Evolutionary conservation across 2,888 invertebrate genomes (phyloP).

Genomic region (Stenolophus ochropezus): DNA sequence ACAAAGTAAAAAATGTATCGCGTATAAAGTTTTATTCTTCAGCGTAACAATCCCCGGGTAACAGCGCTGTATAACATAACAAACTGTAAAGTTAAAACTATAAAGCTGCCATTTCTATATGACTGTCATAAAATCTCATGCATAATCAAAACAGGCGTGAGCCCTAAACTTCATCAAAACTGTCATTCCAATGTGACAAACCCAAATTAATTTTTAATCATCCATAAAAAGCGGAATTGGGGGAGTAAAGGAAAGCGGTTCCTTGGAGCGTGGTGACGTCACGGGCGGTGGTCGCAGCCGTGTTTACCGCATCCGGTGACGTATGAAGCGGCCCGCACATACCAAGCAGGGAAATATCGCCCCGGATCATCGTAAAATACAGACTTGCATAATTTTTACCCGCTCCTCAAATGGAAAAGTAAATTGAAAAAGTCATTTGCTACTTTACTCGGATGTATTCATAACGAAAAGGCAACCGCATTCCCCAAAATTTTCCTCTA

Average conservation of each 20-base stretch:
- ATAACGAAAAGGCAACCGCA: not conserved
- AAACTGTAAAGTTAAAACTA: not conserved
- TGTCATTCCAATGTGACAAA: constrained; percentile 35
- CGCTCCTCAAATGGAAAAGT: not conserved
- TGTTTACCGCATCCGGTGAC: constrained; percentile 29
- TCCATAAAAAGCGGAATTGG: constrained; percentile 13
- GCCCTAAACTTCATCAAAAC: constrained; percentile 23
- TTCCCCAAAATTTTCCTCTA: too few relatives aligned
- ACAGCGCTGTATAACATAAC: constrained; percentile 5
- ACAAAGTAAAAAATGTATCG: not conserved
- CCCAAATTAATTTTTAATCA: constrained; percentile 42
- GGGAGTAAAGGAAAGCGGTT: too few relatives aligned
- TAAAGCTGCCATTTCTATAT: not conserved
- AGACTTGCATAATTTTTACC: not conserved
- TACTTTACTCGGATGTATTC: not conserved
- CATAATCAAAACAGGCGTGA: constrained; percentile 9
- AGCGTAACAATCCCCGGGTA: not conserved
- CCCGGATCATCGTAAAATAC: not conserved
- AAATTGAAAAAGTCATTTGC: not conserved
- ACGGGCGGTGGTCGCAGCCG: not conserved
- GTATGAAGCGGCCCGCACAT: constrained; percentile 13
- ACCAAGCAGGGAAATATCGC: not conserved
- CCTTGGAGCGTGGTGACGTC: not conserved
- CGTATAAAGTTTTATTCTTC: not conserved
- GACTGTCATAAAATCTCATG: constrained; percentile 12